Base-by-base conservation (phyloP, 2,888 invertebrate species). In the Papilio protenor region DNA sequence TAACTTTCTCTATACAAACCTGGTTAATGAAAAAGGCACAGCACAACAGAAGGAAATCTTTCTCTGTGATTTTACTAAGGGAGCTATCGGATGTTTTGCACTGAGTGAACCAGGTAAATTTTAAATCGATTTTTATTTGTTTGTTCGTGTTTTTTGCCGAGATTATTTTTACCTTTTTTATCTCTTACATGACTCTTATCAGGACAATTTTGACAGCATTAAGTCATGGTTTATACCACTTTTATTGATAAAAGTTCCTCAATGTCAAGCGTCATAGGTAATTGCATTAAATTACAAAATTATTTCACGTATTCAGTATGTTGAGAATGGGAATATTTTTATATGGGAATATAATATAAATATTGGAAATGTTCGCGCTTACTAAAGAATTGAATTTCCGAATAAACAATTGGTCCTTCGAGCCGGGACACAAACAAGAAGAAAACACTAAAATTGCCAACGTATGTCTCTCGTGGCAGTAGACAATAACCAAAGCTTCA, bases 41-140 rank as follows among this genome's bases (percentile, higher is more conserved):
- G 90, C 94, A 0, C 94, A 95, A 76, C 97, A 97, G 49, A 5
- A 4, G 14, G 95, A 96, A 79, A 84, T 91, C 78, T 97, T 96
- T 87, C 85, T 97, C 71, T 90, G 86, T 73, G 96, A 96, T 0
- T 97, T 95, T 83, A 95, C 95, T 0, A 92, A 87, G 84, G 97
- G 97, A 2, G 92, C 95, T 5, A 93, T 98, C 80, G 98, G 98
- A 1, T 97, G 97, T 87, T 98, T 98, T 92, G 97, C 97, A 40
- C 92, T 98, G 55, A 97, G 97, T 91, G 97, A 97, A 92, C 96
- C 97, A 83, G 97, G 97, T 96, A 84, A 82, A n/a, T 8, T 33
- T 27, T 27, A 27, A 27, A 33, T 40, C n/a, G n/a, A n/a, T 52
- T 73, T 57, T 55, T 59, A 33, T 75, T 55, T 14, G 11, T 21